phyloP scores from a whole-genome alignment of 2,797 vertebrate genomes.

The Hippocampus kuda region DNA sequence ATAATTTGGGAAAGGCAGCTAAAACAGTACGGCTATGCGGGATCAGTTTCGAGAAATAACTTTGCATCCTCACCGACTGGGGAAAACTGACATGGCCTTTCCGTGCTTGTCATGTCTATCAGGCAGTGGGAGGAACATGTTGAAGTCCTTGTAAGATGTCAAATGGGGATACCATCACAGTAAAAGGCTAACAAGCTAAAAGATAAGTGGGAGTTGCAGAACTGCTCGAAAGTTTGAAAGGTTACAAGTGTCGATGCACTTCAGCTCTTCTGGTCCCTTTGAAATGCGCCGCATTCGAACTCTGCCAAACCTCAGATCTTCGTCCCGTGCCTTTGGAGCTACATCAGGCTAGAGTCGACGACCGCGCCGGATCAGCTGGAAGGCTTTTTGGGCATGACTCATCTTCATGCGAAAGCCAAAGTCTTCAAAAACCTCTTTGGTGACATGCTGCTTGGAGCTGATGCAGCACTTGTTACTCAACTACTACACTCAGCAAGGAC shows the following conservation, averaged over 20 bases:
- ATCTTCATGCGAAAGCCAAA: neutral
- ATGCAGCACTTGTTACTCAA: slow-evolving; percentile 1
- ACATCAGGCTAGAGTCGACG: neutral
- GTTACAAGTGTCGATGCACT: neutral
- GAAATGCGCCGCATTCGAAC: neutral
- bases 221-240: neutral
- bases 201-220: neutral
- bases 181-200: neutral
- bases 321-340: neutral
- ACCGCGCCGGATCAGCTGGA: neutral
- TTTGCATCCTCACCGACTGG: neutral
- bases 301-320: neutral
- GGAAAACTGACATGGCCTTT: neutral
- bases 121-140: neutral
- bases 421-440: slow-evolving; percentile 3
- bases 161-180: neutral
- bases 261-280: neutral
- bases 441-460: slow-evolving; percentile 4
- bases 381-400: neutral
- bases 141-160: slow-evolving; percentile 1
- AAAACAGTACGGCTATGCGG: too few relatives aligned
- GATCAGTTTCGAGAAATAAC: too few relatives aligned
- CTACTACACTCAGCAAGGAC: slow-evolving; percentile 3
- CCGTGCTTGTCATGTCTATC: neutral
- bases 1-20: too few relatives aligned